These are phyloP conservation scores for Triplophysa yarkandensis DNA, from an alignment of 2,797 vertebrate genomes.

Conservation along the genomic window DNA sequence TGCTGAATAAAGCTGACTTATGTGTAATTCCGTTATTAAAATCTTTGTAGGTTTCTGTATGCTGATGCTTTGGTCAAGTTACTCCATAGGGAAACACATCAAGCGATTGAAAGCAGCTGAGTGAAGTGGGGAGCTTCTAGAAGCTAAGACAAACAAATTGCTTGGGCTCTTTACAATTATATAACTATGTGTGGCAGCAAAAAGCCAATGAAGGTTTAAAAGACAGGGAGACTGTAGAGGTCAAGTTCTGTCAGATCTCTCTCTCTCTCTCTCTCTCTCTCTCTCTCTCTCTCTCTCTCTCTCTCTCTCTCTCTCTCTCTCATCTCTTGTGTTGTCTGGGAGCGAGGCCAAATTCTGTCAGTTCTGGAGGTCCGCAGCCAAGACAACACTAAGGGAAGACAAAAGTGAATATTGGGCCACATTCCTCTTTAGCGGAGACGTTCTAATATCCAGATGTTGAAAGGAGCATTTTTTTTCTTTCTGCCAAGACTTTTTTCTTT, in stretches of 20 bases:
- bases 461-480: conserved; percentile 43
- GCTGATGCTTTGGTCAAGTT: conserved; percentile 9
- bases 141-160: conserved; percentile 61
- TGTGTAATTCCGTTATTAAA: conserved; percentile 52
- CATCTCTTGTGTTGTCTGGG: conserved; percentile 47
- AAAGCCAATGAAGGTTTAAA: conserved; percentile 67
- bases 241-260: conserved; percentile 64
- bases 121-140: conserved; percentile 55
- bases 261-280: conserved; percentile 40
- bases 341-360: conserved; percentile 56
- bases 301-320: no score
- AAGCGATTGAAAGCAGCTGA: conserved; percentile 57
- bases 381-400: conserved; percentile 52
- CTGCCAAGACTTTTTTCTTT: conserved; percentile 32
- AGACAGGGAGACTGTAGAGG: conserved; percentile 56
- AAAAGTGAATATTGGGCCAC: conserved; percentile 53
- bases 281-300: no score
- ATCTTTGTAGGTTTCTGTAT: conserved; percentile 40
- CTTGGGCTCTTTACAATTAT: conserved; percentile 65
- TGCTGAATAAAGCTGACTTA: conserved; percentile 45
- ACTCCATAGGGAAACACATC: conserved; percentile 19
- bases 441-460: conserved; percentile 56
- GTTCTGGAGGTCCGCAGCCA: conserved; percentile 54
- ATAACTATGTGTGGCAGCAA: conserved; percentile 60
- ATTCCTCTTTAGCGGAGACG: conserved; percentile 51